Conservation (phyloP, 2,113 vertebrate species). For the Hippocampus barbouri region DNA sequence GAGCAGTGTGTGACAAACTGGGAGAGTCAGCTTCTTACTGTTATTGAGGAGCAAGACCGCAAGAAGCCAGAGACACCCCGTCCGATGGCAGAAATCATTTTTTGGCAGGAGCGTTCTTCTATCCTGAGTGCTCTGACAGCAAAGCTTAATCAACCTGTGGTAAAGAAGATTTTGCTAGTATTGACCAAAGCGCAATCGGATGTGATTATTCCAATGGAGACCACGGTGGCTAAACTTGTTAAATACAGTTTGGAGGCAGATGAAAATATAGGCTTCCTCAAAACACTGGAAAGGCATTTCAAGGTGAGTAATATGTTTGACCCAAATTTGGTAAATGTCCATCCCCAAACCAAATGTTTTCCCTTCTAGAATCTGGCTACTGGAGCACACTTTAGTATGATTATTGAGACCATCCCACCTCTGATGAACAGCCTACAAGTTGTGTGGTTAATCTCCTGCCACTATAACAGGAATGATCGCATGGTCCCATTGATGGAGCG, state of each 20-base stretch:
- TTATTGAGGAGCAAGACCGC: conserved; percentile 73
- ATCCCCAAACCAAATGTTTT: neutral
- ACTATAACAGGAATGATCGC: conserved; percentile 83
- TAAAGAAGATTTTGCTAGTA: conserved; percentile 79
- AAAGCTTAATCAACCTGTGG: conserved; percentile 76
- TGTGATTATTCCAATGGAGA: conserved; percentile 70
- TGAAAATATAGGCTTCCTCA: conserved; percentile 81
- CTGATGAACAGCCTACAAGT: conserved; percentile 83
- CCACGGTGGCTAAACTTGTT: conserved; percentile 71
- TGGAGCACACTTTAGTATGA: conserved; percentile 68
- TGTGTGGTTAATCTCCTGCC: conserved; percentile 85
- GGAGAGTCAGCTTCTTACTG: conserved; percentile 79
- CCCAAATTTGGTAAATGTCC: neutral
- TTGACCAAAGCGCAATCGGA: conserved; percentile 68
- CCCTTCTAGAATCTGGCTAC: conserved; percentile 67
- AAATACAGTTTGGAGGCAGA: conserved; percentile 78
- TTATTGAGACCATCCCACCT: conserved; percentile 78
- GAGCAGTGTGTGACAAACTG: conserved; percentile 82
- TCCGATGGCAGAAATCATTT: conserved; percentile 82
- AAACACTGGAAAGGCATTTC: conserved; percentile 80
- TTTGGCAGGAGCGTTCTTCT: conserved; percentile 81
- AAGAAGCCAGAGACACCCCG: conserved; percentile 81
- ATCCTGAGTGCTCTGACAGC: conserved; percentile 76
- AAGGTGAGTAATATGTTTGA: conserved; percentile 73
- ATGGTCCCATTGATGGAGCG: conserved; percentile 88